Percentiles rank a stretch among this genome's conserved stretches.
Conservation (phyloP, 2,113 vertebrate species). For the Osmerus mordax region DNA sequence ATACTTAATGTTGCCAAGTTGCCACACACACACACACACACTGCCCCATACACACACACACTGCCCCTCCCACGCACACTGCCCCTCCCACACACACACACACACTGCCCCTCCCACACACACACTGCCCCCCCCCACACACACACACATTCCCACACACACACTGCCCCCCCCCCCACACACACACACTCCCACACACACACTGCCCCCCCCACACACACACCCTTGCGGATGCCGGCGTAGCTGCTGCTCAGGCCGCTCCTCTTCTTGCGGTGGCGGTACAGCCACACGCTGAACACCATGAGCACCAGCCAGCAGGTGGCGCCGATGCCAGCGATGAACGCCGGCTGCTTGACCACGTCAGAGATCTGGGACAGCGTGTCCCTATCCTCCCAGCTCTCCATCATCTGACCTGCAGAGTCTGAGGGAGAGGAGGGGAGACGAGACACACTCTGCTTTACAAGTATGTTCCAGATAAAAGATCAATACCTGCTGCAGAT, state of each 20-base stretch:
- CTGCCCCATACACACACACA: not conserved
- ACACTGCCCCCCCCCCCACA: too few species aligned
- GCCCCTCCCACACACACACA: not conserved
- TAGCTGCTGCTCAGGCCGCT: conserved; percentile 87
- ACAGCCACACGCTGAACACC: conserved; percentile 95
- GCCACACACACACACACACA: too few species aligned
- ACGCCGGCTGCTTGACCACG: conserved; percentile 90
- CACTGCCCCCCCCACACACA: not conserved
- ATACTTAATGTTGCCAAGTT: too few species aligned
- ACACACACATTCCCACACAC: not conserved
- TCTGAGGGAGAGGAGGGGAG: conserved; percentile 62
- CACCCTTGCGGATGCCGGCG: conserved; percentile 88
- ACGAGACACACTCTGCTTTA: too few species aligned
- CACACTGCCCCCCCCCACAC: not conserved
- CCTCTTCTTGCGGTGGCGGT: conserved; percentile 90
- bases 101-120: not conserved
- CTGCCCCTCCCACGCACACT: not conserved
- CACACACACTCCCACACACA: not conserved
- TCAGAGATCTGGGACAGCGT: conserved; percentile 89
- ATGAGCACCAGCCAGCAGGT: conserved; percentile 93
- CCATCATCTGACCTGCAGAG: conserved; percentile 85
- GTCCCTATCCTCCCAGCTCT: conserved; percentile 71
- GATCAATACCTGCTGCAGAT: too few species aligned
- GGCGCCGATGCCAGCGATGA: conserved; percentile 91
- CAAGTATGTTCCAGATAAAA: too few species aligned